phyloP scores from a whole-genome alignment of 2,797 vertebrate species.

The Mus spretus region DNA sequence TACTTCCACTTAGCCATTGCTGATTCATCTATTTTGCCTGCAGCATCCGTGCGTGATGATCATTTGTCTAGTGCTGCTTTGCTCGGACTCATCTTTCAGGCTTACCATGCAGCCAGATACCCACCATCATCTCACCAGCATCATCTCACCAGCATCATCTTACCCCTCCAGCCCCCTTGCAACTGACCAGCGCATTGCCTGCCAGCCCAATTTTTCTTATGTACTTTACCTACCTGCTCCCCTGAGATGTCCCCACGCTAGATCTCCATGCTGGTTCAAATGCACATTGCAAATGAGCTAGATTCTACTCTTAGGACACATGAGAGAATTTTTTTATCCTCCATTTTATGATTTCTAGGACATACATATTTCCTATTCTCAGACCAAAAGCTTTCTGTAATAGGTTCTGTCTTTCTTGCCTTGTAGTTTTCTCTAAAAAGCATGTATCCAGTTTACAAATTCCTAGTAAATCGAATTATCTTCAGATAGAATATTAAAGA shows the following conservation, averaged over 20 bases:
- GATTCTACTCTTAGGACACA: not conserved
- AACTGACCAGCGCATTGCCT: not conserved
- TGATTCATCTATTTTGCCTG: not conserved
- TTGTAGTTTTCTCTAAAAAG: constrained; percentile 60
- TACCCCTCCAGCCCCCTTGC: not conserved
- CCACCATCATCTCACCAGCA: constrained; percentile 15
- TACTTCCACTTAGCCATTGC: not conserved
- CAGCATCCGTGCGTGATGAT: not conserved
- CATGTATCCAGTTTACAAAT: constrained; percentile 29
- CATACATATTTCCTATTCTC: constrained; percentile 27
- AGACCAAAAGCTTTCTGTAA: constrained; percentile 45
- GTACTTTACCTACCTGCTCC: not conserved
- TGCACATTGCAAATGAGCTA: not conserved
- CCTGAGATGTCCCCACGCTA: not conserved
- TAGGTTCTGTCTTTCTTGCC: constrained; percentile 3
- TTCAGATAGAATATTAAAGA: not conserved
- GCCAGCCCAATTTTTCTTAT: constrained; percentile 18
- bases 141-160: not conserved
- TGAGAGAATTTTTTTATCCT: constrained; percentile 1
- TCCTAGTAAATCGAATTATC: constrained; percentile 64
- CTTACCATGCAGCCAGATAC: constrained; percentile 62
- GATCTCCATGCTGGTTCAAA: not conserved
- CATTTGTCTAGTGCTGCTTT: constrained; percentile 56
- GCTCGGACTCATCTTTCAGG: constrained; percentile 50
- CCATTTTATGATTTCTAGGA: constrained; percentile 32